Conservation (phyloP, 2,797 vertebrate genomes). For the Otus scops region DNA sequence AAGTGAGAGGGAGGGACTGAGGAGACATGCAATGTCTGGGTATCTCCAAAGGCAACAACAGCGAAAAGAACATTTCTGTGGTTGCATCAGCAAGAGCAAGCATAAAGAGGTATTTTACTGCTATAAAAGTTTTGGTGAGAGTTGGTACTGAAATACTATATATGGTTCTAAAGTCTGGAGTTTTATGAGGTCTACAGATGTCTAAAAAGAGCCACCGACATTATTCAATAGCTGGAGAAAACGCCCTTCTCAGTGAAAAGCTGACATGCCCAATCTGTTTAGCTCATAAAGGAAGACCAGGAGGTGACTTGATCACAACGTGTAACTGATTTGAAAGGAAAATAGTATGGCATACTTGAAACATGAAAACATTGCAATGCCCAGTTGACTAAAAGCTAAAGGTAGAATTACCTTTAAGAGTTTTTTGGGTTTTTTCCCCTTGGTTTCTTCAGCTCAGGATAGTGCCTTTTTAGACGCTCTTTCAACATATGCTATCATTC, state of each 20-base stretch:
- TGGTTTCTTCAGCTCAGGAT: not conserved
- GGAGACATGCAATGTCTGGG: not conserved
- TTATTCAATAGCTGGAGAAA: not conserved
- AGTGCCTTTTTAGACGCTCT: not conserved
- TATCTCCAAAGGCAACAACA: not conserved
- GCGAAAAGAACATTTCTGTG: not conserved
- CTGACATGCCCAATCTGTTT: not conserved
- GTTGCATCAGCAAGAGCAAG: not conserved
- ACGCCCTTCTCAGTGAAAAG: not conserved
- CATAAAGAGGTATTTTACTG: not conserved
- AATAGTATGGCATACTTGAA: not conserved
- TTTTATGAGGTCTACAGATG: not conserved
- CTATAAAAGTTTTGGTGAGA: not conserved
- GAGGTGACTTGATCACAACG: not conserved
- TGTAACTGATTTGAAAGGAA: not conserved
- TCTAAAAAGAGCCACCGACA: not conserved
- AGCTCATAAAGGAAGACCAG: not conserved
- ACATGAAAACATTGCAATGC: not conserved
- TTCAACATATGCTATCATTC: not conserved
- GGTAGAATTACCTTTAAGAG: not conserved
- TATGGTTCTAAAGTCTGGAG: not conserved
- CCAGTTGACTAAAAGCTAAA: not conserved
- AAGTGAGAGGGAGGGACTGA: not conserved
- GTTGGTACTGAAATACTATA: not conserved
- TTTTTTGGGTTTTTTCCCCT: not conserved